These are phyloP conservation scores for Alloscopus bannaensis DNA, from an alignment of 2,888 invertebrate species.

Conservation along the genomic window DNA sequence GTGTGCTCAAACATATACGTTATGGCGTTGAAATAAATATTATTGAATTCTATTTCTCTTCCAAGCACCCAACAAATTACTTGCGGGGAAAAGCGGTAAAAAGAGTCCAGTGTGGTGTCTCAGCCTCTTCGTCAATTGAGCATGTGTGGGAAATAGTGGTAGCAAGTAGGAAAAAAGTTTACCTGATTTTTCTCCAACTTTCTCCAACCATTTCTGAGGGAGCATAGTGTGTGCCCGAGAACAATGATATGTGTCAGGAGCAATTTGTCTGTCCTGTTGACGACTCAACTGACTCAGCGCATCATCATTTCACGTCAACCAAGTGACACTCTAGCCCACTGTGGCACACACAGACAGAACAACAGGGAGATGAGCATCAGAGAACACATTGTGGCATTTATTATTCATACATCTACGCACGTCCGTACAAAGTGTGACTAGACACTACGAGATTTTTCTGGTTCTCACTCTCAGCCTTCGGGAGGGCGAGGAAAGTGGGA, in stretches of 20 bases:
- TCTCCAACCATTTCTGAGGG: slow-evolving; percentile 14
- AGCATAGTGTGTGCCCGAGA: not conserved
- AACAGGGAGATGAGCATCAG: not conserved
- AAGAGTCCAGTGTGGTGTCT: too few relatives aligned
- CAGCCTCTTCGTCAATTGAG: too few relatives aligned
- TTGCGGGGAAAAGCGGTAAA: too few relatives aligned
- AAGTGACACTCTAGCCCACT: slow-evolving; percentile 2
- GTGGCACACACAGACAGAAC: not conserved
- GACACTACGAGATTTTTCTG: too few relatives aligned
- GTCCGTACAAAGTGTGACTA: too few relatives aligned
- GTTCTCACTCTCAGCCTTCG: too few relatives aligned
- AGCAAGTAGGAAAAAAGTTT: not conserved
- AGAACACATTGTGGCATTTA: not conserved
- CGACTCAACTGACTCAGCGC: slow-evolving; percentile 9
- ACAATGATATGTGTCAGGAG: not conserved
- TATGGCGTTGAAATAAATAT: too few relatives aligned
- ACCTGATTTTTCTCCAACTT: not conserved
- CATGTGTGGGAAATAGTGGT: too few relatives aligned
- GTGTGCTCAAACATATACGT: too few relatives aligned
- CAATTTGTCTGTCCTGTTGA: not conserved
- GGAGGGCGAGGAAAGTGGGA: not conserved
- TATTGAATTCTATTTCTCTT: too few relatives aligned
- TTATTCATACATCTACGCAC: too few relatives aligned
- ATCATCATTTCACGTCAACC: slow-evolving; percentile 20
- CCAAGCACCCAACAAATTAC: too few relatives aligned